These are phyloP conservation scores for Actinia equina DNA, from an alignment of 64 coral and sea anemone species.

Conservation along the genomic window DNA sequence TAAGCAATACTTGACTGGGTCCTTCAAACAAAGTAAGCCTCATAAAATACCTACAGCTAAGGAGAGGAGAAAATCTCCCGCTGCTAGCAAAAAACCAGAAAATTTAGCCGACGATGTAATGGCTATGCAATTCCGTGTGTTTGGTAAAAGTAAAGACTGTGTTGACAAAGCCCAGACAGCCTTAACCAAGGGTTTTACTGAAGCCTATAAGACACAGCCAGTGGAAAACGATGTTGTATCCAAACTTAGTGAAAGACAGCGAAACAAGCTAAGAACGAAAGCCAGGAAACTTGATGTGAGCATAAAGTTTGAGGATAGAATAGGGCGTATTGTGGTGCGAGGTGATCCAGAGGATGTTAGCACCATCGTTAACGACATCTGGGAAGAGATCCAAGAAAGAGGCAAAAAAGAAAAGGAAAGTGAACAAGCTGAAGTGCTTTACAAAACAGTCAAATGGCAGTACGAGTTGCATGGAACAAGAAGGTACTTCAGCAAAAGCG, in stretches of 20 bases:
- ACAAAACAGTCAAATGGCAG: slow-evolving; percentile 7
- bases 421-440: slow-evolving; percentile 1
- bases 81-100: neutral
- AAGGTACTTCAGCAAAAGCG: neutral
- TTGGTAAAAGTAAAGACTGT: slow-evolving; percentile 6
- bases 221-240: neutral
- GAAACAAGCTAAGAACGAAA: neutral
- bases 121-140: neutral
- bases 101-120: neutral
- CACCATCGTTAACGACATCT: slow-evolving; percentile 27
- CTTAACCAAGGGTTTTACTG: neutral
- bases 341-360: slow-evolving; percentile 20
- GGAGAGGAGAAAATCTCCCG: neutral
- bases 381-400: slow-evolving; percentile 13
- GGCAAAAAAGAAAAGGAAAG: neutral
- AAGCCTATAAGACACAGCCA: slow-evolving; percentile 15
- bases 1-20: neutral
- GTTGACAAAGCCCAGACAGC: slow-evolving; percentile 5
- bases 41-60: neutral
- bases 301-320: neutral
- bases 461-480: neutral
- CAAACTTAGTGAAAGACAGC: slow-evolving; percentile 8
- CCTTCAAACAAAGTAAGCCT: neutral
- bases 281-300: slow-evolving; percentile 5
- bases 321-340: slow-evolving; percentile 10